A percentile compares a stretch with the other conserved stretches of the same genome.
Conservation (phyloP, 1,140 invertebrate genomes). For the Saccostrea glomerata region DNA sequence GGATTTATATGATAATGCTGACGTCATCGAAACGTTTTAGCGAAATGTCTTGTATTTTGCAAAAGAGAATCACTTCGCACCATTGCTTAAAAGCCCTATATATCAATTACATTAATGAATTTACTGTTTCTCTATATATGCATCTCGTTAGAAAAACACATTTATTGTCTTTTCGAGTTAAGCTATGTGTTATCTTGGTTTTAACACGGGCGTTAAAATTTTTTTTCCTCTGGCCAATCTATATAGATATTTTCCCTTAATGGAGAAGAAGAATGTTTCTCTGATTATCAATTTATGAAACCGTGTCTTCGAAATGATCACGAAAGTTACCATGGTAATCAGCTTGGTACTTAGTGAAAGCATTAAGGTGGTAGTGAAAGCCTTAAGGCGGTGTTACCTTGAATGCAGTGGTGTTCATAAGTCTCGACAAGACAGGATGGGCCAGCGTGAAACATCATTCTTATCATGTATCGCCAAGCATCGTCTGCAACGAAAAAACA, state of each 20-base stretch:
- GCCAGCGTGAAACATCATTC: conserved; percentile 10
- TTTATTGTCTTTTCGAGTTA: conserved; percentile 17
- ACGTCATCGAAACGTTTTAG: conserved; percentile 4
- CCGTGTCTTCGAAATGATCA: background rate
- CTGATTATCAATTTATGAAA: background rate
- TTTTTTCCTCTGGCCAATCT: background rate
- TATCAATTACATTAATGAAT: background rate
- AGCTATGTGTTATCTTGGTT: conserved; percentile 18
- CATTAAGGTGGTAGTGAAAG: background rate
- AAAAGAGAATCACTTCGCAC: background rate
- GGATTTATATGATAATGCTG: background rate
- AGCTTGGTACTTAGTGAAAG: background rate
- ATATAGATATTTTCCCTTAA: background rate
- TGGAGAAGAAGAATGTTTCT: background rate
- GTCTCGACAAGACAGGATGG: conserved; percentile 23
- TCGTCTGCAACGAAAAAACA: conserved; percentile 13
- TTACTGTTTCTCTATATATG: background rate
- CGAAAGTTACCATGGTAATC: conserved; percentile 3
- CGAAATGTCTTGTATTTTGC: conserved; percentile 18
- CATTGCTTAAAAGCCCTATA: background rate
- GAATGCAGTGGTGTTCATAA: conserved; percentile 30
- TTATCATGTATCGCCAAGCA: conserved; percentile 30
- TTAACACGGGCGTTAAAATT: background rate
- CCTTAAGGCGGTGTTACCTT: background rate
- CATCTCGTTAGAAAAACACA: background rate